A percentile compares a stretch with the other conserved stretches of the same genome.
These are phyloP conservation scores for Euplagia quadripunctaria DNA, from an alignment of 2,888 invertebrate genomes.

Conservation along the genomic window DNA sequence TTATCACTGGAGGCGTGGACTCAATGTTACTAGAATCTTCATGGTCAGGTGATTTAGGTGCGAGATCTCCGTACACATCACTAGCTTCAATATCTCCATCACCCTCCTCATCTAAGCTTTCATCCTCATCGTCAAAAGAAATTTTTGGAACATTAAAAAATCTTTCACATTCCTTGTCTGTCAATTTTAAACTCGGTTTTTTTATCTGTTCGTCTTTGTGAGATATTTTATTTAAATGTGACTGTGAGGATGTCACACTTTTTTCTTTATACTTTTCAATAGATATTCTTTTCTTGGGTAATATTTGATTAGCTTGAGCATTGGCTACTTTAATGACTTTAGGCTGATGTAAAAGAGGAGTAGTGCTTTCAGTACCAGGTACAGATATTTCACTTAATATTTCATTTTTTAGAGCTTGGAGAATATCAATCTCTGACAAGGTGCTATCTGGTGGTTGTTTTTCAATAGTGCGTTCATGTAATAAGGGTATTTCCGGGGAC, in stretches of 20 bases:
- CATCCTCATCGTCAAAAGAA: constrained; percentile 65
- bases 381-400: constrained; percentile 75
- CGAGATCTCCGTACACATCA: constrained; percentile 69
- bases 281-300: constrained; percentile 80
- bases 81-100: constrained; percentile 50
- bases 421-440: constrained; percentile 81
- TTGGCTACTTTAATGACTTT: constrained; percentile 78
- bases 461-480: constrained; percentile 63
- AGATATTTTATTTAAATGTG: constrained; percentile 42
- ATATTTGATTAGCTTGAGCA: constrained; percentile 60
- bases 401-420: constrained; percentile 83
- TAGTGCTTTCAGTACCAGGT: constrained; percentile 61
- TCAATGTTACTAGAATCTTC: constrained; percentile 59
- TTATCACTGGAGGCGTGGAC: constrained; percentile 72
- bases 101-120: constrained; percentile 70
- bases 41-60: constrained; percentile 78
- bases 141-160: constrained; percentile 74
- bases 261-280: constrained; percentile 84
- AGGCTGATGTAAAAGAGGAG: constrained; percentile 79
- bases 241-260: constrained; percentile 46
- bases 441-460: constrained; percentile 59
- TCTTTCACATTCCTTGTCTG: constrained; percentile 83
- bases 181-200: constrained; percentile 80
- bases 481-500: constrained; percentile 70
- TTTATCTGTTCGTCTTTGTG: constrained; percentile 63